phyloP scores from a whole-genome alignment of 2,113 vertebrate species.

The Oophaga pumilio region DNA sequence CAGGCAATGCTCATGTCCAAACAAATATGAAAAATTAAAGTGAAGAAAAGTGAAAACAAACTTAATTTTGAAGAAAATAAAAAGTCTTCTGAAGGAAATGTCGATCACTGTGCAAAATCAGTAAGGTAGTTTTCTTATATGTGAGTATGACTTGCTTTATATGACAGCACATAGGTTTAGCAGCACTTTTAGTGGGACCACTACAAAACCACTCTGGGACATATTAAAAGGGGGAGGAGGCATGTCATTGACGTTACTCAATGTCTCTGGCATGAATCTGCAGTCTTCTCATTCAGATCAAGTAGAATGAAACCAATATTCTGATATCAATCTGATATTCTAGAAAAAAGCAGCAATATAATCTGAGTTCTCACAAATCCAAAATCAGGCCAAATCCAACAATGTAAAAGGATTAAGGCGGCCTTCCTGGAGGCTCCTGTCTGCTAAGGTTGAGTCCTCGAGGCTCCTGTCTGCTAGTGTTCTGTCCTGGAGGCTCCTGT shows the following conservation, averaged over 20 bases:
- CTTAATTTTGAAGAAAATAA: background rate
- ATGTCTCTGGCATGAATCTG: background rate
- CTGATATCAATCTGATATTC: background rate
- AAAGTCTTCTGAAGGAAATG: background rate
- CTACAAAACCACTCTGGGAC: background rate
- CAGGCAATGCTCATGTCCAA: background rate
- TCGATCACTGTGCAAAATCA: background rate
- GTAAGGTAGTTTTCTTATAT: background rate
- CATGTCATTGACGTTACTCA: too few species aligned
- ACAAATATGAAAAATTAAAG: background rate
- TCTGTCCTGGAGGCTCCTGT: too few species aligned
- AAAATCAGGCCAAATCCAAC: background rate
- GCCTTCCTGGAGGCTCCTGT: background rate
- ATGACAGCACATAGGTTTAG: background rate
- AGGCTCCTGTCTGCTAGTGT: too few species aligned
- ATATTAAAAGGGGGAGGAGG: background rate
- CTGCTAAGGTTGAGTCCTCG: too few species aligned
- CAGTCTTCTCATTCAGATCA: background rate
- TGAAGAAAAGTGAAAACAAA: background rate
- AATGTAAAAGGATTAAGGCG: background rate
- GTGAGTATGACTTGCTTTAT: background rate
- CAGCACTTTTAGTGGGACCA: background rate
- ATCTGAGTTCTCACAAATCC: background rate
- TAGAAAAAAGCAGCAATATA: background rate
- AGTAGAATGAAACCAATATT: background rate